Evolutionary conservation across 1,140 invertebrate genomes (phyloP), one percentile per base, ranked within the genome.

Genomic region (Trichogramma pretiosum): DNA sequence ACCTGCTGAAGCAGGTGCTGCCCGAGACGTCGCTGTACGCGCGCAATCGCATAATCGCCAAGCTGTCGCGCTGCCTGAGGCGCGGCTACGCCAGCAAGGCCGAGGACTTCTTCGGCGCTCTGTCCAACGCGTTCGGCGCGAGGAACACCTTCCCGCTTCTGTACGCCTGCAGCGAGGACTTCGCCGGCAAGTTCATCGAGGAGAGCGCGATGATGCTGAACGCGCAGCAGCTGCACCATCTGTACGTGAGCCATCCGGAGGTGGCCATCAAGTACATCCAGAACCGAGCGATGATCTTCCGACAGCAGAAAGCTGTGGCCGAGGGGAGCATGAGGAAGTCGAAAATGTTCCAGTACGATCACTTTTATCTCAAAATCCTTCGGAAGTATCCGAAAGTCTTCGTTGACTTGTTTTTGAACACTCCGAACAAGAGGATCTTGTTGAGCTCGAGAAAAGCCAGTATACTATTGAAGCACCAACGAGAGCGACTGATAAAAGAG

Each of bases 401-500:
- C 10, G 14, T 18, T 1, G 1, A 42, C 5, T 24, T 51, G 17
- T 51, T 42, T 14, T 10, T 36, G 18, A 7, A 22, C 1, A 46
- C 33, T n/a, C 49, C 49, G 3, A 43, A 50, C 3, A 50, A 41
- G 5, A 3, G 0, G 2, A 44, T 53, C 5, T 23, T 21, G n/a
- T 32, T 67, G 3, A 58, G 57, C 13, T 58, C 57, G n/a, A n/a
- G n/a, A n/a, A n/a, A n/a, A n/a, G n/a, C n/a, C n/a, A n/a, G n/a
- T n/a, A n/a, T 16, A 5, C 63, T 69, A 19, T 8, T 67, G 7
- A 61, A 58, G 11, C 35, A 26, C 4, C 56, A 52, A 26, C 57
- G 45, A 2, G 3, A 54, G 0, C 10, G 48, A 2, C 22, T 65
- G 9, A 14, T 55, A 0, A 21, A 50, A 0, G 51, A 59, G 0